Base-by-base conservation (phyloP, 1,140 invertebrate genomes). In the Metaphire vulgaris region DNA sequence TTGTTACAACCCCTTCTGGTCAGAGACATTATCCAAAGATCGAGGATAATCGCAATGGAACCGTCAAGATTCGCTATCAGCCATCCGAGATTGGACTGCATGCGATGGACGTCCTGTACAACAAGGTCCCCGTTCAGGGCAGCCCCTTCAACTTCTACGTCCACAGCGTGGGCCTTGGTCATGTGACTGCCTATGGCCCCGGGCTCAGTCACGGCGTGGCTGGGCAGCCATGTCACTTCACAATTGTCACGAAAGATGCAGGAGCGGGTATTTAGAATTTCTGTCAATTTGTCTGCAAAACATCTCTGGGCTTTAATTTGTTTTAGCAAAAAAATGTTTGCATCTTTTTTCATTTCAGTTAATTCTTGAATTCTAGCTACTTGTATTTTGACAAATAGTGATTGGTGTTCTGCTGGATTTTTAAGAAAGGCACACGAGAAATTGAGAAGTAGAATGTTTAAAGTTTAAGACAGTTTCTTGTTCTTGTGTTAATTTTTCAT, bases 101-200 rank as follows among this genome's bases (percentile, higher is more conserved):
- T 83, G 93, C 97, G 84, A 88, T 99, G 34, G 89, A 90, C 79
- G 92, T 98, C 69, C 95, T 95, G 87, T 97, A 96, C 88, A 97
- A 97, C 84, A 93, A 94, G 67, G 92, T 96, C 87, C 93, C 96
- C 82, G 94, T 99, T 21, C 93, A 95, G 89, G 95, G 96, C 79
- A 97, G 94, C 72, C 96, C 96, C n/a, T 98, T 95, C 88, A 95
- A 95, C 87, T 98, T 98, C 89, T 94, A 95, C 85, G 96, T 98
- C 72, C 96, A 98, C 85, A 93, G 93, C 1, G 90, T 97, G 72
- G 90, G 91, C 77, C 95, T 92, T 80, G 95, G 95, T 64, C 93
- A 92, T 83, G 95, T 98, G 66, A 98, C 96, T 1, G 96, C 96
- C 0, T 97, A 97, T 83, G 96, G 96, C 1, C 76, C 92, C 91